phyloP scores from a whole-genome alignment of 2,797 vertebrate genomes.

The Hyperoplus immaculatus region DNA sequence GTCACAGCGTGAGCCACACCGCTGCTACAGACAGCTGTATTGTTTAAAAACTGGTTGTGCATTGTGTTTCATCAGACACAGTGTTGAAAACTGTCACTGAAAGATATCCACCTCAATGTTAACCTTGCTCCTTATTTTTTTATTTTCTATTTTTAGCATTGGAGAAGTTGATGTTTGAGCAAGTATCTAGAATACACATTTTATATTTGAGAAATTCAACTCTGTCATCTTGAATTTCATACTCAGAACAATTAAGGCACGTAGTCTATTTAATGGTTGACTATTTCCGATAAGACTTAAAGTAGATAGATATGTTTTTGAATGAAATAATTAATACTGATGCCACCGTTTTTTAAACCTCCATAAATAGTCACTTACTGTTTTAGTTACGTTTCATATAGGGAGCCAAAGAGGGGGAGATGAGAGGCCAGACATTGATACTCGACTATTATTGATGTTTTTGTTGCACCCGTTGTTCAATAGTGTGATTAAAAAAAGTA shows the following conservation, averaged over 20 bases:
- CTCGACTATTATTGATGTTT: conserved; percentile 11
- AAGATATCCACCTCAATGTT: not conserved
- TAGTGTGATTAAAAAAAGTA: not conserved
- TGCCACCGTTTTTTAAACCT: conserved; percentile 54
- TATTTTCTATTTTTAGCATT: not conserved
- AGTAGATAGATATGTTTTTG: conserved; percentile 45
- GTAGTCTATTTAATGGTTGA: too few relatives aligned
- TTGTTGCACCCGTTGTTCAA: conserved; percentile 6
- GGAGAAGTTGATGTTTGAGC: not conserved
- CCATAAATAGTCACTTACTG: conserved; percentile 60
- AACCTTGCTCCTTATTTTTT: too few relatives aligned
- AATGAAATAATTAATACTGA: conserved; percentile 68
- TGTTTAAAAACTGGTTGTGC: not conserved
- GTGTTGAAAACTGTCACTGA: not conserved
- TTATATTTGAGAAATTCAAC: not conserved
- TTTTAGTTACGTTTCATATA: conserved; percentile 60
- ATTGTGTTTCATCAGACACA: not conserved
- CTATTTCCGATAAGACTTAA: conserved; percentile 23
- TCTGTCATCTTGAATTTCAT: conserved; percentile 1
- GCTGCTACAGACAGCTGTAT: not conserved
- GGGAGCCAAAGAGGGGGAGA: conserved; percentile 3
- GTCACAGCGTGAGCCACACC: not conserved
- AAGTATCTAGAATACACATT: not conserved
- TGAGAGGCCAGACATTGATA: conserved; percentile 26
- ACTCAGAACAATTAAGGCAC: not conserved